Conservation (phyloP, 2,797 vertebrate species). For the Danio choprae region DNA sequence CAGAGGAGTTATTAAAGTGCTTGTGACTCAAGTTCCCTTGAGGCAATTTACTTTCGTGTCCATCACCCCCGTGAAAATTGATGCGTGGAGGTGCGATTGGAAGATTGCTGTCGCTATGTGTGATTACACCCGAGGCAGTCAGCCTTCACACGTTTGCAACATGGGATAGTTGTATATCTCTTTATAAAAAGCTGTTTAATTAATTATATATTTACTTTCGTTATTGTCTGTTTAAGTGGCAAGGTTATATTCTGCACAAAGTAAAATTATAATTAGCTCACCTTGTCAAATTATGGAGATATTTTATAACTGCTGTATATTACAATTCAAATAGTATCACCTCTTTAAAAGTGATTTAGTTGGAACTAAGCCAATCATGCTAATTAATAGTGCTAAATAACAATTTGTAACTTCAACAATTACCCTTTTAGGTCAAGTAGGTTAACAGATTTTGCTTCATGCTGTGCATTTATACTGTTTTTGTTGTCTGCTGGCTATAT, state of each 20-base stretch:
- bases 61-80: constrained; percentile 51
- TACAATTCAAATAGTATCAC: background rate
- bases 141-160: constrained; percentile 53
- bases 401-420: background rate
- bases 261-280: background rate
- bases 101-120: constrained; percentile 62
- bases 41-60: constrained; percentile 62
- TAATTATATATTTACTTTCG: background rate
- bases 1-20: constrained; percentile 44
- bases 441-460: background rate
- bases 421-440: background rate
- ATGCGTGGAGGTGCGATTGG: constrained; percentile 59
- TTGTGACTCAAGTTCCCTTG: constrained; percentile 55
- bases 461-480: background rate
- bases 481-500: background rate
- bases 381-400: background rate
- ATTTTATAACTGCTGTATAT: background rate
- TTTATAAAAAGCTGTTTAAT: background rate
- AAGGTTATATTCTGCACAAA: background rate
- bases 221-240: background rate
- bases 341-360: background rate
- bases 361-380: background rate
- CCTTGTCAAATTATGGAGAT: background rate
- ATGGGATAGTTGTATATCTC: constrained; percentile 38
- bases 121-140: constrained; percentile 43